Percentiles rank a stretch among this genome's conserved stretches.
Evolutionary conservation across 2,888 invertebrate genomes (phyloP).

Genomic region (Aethes cnicana): DNA sequence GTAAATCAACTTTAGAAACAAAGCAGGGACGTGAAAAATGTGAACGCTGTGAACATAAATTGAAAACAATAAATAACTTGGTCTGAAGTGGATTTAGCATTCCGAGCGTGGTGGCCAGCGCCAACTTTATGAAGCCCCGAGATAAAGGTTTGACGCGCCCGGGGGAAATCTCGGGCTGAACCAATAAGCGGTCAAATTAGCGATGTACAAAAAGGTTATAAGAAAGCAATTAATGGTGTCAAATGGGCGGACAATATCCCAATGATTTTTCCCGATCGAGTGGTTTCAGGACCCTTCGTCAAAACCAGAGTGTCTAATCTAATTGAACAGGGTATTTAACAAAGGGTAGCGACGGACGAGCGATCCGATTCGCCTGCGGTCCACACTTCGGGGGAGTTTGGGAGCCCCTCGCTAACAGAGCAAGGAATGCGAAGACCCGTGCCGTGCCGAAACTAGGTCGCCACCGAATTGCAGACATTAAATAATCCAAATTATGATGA

Average conservation of each 20-base stretch:
- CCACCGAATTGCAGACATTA: no score
- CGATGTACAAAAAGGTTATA: conserved; percentile 8
- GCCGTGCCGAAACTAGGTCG: no score
- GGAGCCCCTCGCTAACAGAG: not conserved
- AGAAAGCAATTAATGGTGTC: conserved; percentile 21
- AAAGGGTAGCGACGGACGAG: no score
- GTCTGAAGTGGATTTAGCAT: conserved; percentile 25
- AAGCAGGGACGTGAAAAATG: conserved; percentile 6
- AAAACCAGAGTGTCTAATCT: not conserved
- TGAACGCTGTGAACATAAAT: conserved; percentile 8
- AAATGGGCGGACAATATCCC: conserved; percentile 6
- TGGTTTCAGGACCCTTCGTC: not conserved
- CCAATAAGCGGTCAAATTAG: conserved; percentile 27
- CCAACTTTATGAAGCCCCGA: conserved; percentile 7
- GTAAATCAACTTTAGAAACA: conserved; percentile 13
- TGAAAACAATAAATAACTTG: conserved; percentile 29
- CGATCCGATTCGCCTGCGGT: no score
- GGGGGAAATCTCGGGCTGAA: conserved; percentile 24
- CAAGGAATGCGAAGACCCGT: not conserved
- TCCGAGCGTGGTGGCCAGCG: conserved; percentile 7
- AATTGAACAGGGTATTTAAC: not conserved
- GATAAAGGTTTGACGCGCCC: conserved; percentile 24
- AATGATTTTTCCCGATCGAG: not conserved
- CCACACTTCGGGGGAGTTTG: not conserved
- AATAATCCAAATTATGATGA: not conserved